A percentile compares a stretch with the other conserved stretches of the same genome.
Evolutionary conservation across 2,113 vertebrate genomes (phyloP).

Genomic region (Corythornis vintsioides): DNA sequence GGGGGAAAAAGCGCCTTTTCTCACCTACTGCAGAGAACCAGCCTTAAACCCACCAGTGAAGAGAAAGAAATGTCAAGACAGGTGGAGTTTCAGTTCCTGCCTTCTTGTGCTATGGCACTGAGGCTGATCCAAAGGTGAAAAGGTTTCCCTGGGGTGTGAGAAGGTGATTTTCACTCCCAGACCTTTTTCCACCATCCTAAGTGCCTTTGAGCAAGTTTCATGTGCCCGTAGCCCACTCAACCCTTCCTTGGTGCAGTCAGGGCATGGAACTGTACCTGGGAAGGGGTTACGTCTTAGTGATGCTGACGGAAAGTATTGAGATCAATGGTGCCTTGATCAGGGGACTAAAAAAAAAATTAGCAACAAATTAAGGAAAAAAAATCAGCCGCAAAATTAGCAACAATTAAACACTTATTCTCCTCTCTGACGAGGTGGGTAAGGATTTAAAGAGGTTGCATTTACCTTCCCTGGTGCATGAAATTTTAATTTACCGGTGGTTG

Average conservation of each 20-base stretch:
- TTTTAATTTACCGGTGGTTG: neutral
- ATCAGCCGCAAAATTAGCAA: neutral
- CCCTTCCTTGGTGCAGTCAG: rapidly evolving
- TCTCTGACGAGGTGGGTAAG: neutral
- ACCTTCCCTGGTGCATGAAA: neutral
- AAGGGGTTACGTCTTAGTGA: rapidly evolving
- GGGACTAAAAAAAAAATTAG: neutral
- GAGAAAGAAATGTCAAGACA: neutral
- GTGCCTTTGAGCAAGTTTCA: neutral
- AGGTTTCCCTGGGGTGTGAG: neutral
- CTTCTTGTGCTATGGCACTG: rapidly evolving
- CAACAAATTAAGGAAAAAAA: neutral
- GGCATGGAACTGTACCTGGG: neutral
- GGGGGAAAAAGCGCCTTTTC: neutral
- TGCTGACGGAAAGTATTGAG: rapidly evolving
- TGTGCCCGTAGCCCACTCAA: rapidly evolving
- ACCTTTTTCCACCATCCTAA: neutral
- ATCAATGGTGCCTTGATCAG: neutral
- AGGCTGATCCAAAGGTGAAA: neutral
- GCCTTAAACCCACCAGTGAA: neutral
- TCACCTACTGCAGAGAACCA: rapidly evolving
- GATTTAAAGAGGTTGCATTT: neutral
- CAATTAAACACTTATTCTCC: neutral
- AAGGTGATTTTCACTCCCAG: neutral
- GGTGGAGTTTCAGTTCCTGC: neutral